A percentile compares a stretch with the other conserved stretches of the same genome.
These are phyloP conservation scores for Conopomorpha cramerella DNA, from an alignment of 1,140 invertebrate genomes.

Conservation along the genomic window DNA sequence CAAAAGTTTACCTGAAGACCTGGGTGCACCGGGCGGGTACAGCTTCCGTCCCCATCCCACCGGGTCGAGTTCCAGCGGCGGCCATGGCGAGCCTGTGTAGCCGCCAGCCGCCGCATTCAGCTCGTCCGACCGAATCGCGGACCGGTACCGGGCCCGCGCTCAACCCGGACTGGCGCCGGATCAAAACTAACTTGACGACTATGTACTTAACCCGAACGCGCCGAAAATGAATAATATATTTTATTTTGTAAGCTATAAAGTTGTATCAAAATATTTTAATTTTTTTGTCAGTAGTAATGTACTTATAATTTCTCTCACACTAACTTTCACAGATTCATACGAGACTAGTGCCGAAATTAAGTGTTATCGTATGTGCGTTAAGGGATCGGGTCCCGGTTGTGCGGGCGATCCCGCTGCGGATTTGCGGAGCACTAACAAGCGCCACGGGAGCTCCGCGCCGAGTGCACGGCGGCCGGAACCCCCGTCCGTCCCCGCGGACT, in stretches of 20 bases:
- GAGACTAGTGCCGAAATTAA: too few species aligned
- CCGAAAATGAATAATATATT: too few species aligned
- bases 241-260: too few species aligned
- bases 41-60: conserved; percentile 75
- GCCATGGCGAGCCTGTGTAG: conserved; percentile 73
- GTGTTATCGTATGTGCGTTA: conserved; percentile 42
- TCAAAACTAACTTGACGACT: too few species aligned
- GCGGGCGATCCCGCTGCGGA: conserved; percentile 52
- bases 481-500: conserved; percentile 51
- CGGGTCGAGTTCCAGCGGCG: conserved; percentile 70
- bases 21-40: conserved; percentile 67
- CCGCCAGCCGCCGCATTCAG: conserved; percentile 69
- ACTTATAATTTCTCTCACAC: too few species aligned
- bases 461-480: too few species aligned
- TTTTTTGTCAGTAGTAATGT: too few species aligned
- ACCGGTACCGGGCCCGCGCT: too few species aligned
- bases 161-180: too few species aligned
- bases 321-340: too few species aligned
- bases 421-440: conserved; percentile 58
- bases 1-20: conserved; percentile 51
- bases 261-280: too few species aligned
- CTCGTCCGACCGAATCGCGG: conserved; percentile 75
- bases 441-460: conserved; percentile 54
- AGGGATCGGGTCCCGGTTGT: conserved; percentile 51
- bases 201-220: too few species aligned